Percentiles rank a stretch among this genome's conserved stretches.
Evolutionary conservation across 2,113 vertebrate genomes (phyloP).

Genomic region (Uria lomvia): DNA sequence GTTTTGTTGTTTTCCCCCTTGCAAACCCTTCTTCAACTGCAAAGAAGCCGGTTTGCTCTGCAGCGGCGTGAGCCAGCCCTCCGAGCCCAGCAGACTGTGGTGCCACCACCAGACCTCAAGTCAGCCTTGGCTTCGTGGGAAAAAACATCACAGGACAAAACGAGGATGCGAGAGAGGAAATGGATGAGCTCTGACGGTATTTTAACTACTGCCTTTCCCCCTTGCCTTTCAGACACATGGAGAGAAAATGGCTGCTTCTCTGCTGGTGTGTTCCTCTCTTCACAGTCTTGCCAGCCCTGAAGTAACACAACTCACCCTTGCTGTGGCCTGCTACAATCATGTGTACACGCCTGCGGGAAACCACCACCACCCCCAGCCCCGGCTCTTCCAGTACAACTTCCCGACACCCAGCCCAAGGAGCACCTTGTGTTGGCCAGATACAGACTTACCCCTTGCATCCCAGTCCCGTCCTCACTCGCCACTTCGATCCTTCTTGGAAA

Average conservation of each 20-base stretch:
- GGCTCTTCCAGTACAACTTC: neutral
- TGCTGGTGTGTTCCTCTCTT: neutral
- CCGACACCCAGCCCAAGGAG: neutral
- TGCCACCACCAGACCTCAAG: neutral
- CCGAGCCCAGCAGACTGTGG: fast-evolving
- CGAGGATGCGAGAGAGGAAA: fast-evolving
- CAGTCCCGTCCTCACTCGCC: neutral
- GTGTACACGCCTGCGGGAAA: neutral
- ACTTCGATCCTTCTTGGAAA: neutral
- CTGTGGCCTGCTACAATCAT: neutral
- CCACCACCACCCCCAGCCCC: neutral
- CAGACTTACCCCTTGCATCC: neutral
- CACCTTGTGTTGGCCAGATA: neutral
- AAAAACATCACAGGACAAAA: fast-evolving
- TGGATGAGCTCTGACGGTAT: neutral
- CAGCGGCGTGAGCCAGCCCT: neutral
- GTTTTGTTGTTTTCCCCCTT: fast-evolving
- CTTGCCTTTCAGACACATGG: fast-evolving
- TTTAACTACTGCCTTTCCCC: neutral
- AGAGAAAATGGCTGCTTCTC: neutral
- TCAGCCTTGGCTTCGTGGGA: neutral
- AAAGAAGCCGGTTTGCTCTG: neutral
- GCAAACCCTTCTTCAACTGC: neutral
- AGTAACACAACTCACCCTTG: neutral
- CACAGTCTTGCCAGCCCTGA: neutral